Conservation (phyloP, 2,113 vertebrate genomes). For the Gobius niger region DNA sequence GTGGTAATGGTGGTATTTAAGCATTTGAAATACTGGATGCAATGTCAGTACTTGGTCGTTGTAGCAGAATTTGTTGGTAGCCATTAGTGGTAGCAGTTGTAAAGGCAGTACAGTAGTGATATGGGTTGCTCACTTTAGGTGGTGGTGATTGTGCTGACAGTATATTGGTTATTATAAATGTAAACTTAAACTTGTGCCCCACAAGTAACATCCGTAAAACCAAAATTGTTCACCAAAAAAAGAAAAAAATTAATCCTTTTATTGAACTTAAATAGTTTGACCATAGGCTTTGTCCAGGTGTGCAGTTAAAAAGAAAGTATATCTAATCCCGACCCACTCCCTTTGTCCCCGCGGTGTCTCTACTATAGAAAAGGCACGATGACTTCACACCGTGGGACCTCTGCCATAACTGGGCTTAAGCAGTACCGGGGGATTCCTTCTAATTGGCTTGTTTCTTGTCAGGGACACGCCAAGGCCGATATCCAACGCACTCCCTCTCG, state of each 20-base stretch:
- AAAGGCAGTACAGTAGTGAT: no score
- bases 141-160: no score
- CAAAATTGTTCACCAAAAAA: constrained; percentile 10
- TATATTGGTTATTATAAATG: no score
- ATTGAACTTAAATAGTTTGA: no score
- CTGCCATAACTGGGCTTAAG: constrained; percentile 78
- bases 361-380: constrained; percentile 68
- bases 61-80: no score
- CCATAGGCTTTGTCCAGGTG: constrained; percentile 46
- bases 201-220: no score
- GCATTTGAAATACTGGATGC: no score
- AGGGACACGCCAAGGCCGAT: constrained; percentile 72
- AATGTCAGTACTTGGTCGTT: no score
- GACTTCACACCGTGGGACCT: constrained; percentile 73
- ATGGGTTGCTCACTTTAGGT: no score
- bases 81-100: no score
- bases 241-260: constrained; percentile 47
- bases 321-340: constrained; percentile 64
- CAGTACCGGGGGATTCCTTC: constrained; percentile 70
- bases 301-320: constrained; percentile 21
- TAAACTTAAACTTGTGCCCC: no score
- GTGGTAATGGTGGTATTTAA: no score
- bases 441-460: constrained; percentile 81
- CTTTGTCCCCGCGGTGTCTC: constrained; percentile 55
- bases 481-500: constrained; percentile 72